A percentile compares a stretch with the other conserved stretches of the same genome.
These are phyloP conservation scores for Volucella inanis DNA, from an alignment of 2,888 invertebrate species.

Conservation along the genomic window DNA sequence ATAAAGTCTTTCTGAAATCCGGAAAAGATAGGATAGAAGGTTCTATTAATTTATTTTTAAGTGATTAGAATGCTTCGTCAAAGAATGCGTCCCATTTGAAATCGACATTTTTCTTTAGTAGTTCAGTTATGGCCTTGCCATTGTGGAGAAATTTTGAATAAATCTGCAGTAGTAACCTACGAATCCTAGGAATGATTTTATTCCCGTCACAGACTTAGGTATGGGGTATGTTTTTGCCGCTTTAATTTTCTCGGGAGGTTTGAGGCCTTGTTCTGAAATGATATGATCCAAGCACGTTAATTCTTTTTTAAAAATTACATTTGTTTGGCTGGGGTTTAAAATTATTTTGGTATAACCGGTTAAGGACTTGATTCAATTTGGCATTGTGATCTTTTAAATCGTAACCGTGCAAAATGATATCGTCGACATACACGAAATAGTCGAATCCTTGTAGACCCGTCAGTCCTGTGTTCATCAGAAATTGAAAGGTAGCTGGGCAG, in stretches of 20 bases:
- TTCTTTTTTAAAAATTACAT: conserved; percentile 48
- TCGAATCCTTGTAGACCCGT: no score
- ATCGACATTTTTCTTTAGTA: conserved; percentile 2
- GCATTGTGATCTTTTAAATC: no score
- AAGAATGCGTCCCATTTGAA: conserved; percentile 19
- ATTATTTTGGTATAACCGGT: conserved; percentile 23
- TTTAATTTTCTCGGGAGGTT: background rate
- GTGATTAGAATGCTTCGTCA: conserved; percentile 1
- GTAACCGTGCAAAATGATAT: no score
- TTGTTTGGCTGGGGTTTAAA: no score
- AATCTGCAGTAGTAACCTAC: conserved; percentile 10
- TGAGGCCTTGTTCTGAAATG: conserved; percentile 35
- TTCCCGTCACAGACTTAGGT: no score
- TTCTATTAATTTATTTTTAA: background rate
- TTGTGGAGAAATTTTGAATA: background rate
- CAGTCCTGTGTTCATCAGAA: no score
- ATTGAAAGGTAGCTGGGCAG: no score
- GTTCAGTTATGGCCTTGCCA: conserved; percentile 9
- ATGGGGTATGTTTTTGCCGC: no score
- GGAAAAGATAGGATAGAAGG: conserved; percentile 45
- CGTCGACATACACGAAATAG: no score
- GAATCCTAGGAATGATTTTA: background rate
- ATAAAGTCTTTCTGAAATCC: conserved; percentile 60
- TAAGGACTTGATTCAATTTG: conserved; percentile 29
- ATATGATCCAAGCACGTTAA: conserved; percentile 45